Evolutionary conservation across 1,140 invertebrate species (phyloP).

Genomic region (Lordiphosa clarofinis): DNA sequence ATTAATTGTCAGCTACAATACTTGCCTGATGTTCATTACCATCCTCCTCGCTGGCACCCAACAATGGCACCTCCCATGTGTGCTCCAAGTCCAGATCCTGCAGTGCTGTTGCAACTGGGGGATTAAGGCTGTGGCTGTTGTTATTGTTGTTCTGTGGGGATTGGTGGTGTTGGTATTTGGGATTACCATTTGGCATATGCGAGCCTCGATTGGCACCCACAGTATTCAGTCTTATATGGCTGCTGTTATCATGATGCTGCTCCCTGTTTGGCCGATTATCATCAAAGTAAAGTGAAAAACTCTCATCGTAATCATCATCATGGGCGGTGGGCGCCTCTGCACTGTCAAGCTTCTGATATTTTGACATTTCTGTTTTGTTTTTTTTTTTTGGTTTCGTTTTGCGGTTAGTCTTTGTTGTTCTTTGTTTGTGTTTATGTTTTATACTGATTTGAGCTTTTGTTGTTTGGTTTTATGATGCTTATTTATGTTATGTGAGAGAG

Average conservation of each 20-base stretch:
- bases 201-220: slow-evolving; percentile 15
- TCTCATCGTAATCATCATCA: slow-evolving; percentile 56
- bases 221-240: slow-evolving; percentile 38
- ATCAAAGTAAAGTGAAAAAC: slow-evolving; percentile 47
- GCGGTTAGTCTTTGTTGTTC: slow-evolving; percentile 12
- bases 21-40: slow-evolving; percentile 39
- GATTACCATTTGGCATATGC: slow-evolving; percentile 34
- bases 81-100: slow-evolving; percentile 47
- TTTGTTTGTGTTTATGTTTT: slow-evolving; percentile 18
- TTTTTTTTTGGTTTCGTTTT: slow-evolving; percentile 5
- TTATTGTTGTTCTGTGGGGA: neutral
- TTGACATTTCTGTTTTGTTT: slow-evolving; percentile 52
- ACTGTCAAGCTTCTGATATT: slow-evolving; percentile 67
- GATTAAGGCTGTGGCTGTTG: slow-evolving; percentile 13
- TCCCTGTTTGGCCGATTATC: slow-evolving; percentile 30
- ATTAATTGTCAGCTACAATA: neutral
- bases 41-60: slow-evolving; percentile 35
- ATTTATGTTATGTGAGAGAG: slow-evolving; percentile 25
- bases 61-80: slow-evolving; percentile 66
- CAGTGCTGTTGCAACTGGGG: slow-evolving; percentile 1
- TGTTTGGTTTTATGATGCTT: slow-evolving; percentile 14
- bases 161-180: slow-evolving; percentile 19
- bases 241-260: slow-evolving; percentile 13
- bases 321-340: slow-evolving; percentile 25
- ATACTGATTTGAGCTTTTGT: slow-evolving; percentile 21